Base-by-base conservation (phyloP, 2,113 vertebrate species). In the Chunga burmeisteri region DNA sequence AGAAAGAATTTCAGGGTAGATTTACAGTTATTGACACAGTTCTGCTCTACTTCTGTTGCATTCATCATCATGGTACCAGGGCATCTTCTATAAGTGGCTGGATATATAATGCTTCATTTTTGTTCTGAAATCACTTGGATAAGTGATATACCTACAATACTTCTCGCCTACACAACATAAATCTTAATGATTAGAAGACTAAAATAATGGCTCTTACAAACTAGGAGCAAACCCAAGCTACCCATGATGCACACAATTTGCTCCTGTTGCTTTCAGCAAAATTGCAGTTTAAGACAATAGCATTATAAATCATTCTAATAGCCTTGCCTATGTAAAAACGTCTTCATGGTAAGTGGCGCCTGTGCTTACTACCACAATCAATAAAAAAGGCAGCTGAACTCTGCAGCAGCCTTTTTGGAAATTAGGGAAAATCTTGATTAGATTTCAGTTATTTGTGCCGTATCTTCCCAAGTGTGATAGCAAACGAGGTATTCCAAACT, bases 241-340 rank as follows among this genome's bases (percentile, higher is more conserved):
- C 22, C 67, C 58, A 40, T 66, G 70, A 58, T 79, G 66, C 40
- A 86, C 44, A 66, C 66, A 30, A 44, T 90, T 95, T 86, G 13
- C 40, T 92, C 61, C 67, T 32, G 38, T 74, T 89, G 85, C 82
- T 94, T 97, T 95, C 81, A 87, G 89, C 81, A 92, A 88, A 95
- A 87, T 42, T 71, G 81, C 77, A 89, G 56, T 87, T 95, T 90
- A 94, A 90, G 80, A 89, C 92, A 94, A 78, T 44, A 63, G n/a
- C 4, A 0, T 55, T 82, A 86, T 96, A 93, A 96, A 97, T 96
- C 92, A 95, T 87, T 91, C 65, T 90, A 95, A 96, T 67, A 88
- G 86, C 58, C 72, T 85, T 90, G 74, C 84, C 80, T 79, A 86
- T 83, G 59, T 80, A 86, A 96, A 95, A 93, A 44, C 1, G 0